Conservation (phyloP, 2,888 invertebrate species). For the Pterobdella sp. region DNA sequence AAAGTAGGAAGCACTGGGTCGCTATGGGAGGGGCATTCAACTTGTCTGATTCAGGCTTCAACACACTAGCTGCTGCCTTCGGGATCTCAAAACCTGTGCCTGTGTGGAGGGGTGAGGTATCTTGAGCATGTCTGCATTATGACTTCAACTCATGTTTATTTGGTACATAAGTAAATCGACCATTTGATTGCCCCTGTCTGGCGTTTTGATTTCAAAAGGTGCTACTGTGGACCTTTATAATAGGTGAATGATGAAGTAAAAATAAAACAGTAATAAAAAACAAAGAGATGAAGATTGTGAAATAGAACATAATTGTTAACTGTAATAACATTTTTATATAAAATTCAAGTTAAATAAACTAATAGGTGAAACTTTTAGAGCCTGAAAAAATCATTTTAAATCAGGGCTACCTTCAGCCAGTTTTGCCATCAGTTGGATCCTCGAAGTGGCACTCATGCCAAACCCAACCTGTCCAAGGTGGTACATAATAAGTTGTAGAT, state of each 20-base stretch:
- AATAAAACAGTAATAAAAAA: no score
- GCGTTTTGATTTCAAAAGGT: neutral
- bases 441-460: constrained; percentile 89
- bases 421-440: constrained; percentile 95
- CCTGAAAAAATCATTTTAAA: no score
- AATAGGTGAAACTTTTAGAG: no score
- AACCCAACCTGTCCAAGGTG: constrained; percentile 93
- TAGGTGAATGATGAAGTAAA: no score
- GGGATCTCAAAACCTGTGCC: constrained; percentile 71
- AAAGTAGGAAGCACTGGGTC: constrained; percentile 96
- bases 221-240: no score
- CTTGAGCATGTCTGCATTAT: neutral
- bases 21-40: constrained; percentile 76
- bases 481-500: no score
- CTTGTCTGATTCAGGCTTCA: constrained; percentile 47
- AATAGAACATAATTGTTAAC: no score
- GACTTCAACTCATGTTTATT: no score
- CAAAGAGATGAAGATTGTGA: no score
- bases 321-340: no score
- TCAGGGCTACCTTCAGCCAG: constrained; percentile 73
- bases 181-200: neutral
- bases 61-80: constrained; percentile 82
- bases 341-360: no score
- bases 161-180: no score
- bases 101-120: constrained; percentile 31